Percentiles rank a stretch among this genome's conserved stretches.
Conservation (phyloP, 2,888 invertebrate genomes). For the Platycheirus rosarum region DNA sequence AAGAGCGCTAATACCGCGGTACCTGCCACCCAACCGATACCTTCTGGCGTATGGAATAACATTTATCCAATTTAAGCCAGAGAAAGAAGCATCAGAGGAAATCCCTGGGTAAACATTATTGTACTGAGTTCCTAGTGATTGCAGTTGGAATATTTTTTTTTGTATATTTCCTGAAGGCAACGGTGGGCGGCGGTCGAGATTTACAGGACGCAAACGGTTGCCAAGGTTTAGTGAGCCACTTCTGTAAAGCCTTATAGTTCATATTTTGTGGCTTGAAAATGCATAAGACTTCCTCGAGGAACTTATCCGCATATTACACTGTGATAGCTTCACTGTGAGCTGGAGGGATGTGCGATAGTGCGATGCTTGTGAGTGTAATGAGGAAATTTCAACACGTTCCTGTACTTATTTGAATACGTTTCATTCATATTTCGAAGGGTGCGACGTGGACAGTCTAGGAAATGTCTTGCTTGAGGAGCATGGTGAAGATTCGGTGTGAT, state of each 20-base stretch:
- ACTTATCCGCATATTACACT: not conserved
- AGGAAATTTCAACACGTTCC: conserved; percentile 66
- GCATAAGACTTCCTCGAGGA: conserved; percentile 14
- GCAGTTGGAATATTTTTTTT: conserved; percentile 13
- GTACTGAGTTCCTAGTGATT: conserved; percentile 14
- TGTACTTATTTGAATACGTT: conserved; percentile 59
- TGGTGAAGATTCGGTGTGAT: not conserved
- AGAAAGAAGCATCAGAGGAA: conserved; percentile 35
- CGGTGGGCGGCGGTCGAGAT: too few species aligned
- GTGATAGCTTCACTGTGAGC: too few species aligned
- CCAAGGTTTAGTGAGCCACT: conserved; percentile 13
- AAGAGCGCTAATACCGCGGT: conserved; percentile 43
- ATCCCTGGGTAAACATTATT: conserved; percentile 57
- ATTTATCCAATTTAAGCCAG: conserved; percentile 61
- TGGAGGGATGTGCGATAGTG: too few species aligned
- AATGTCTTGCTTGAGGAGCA: not conserved
- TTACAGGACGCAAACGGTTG: conserved; percentile 28
- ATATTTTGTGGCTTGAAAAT: not conserved
- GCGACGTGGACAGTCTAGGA: not conserved
- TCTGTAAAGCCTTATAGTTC: not conserved
- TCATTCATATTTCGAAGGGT: conserved; percentile 29
- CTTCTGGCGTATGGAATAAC: conserved; percentile 51
- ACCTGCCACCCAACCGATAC: conserved; percentile 33
- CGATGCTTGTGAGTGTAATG: conserved; percentile 28
- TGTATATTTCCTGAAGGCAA: conserved; percentile 17